Conservation (phyloP, 2,888 invertebrate genomes). For the Sesia bembeciformis region DNA sequence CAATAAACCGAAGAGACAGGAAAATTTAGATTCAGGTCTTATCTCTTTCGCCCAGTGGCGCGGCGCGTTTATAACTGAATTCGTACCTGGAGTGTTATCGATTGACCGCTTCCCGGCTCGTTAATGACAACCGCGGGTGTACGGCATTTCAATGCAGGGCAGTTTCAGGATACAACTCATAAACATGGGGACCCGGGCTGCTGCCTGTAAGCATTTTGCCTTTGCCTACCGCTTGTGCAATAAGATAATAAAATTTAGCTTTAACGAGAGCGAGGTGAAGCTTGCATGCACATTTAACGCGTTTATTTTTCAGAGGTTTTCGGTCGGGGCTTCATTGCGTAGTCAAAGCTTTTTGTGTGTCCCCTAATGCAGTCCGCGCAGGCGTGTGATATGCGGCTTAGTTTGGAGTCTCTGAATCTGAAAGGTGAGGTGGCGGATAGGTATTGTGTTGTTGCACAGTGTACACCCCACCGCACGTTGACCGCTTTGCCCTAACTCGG, state of each 20-base stretch:
- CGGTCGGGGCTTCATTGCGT: constrained; percentile 43
- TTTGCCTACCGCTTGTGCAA: constrained; percentile 5
- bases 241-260: constrained; percentile 12
- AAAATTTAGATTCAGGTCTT: constrained; percentile 63
- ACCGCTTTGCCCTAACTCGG: neutral
- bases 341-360: constrained; percentile 65
- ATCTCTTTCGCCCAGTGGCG: constrained; percentile 56
- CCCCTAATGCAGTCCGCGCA: constrained; percentile 53
- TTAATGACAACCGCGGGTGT: constrained; percentile 30
- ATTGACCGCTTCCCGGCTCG: constrained; percentile 32
- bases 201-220: constrained; percentile 84
- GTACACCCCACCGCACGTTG: neutral
- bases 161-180: constrained; percentile 81
- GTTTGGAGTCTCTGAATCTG: constrained; percentile 56
- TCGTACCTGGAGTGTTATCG: constrained; percentile 43
- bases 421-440: constrained; percentile 47
- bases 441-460: neutral
- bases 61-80: constrained; percentile 12
- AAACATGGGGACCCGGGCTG: constrained; percentile 94
- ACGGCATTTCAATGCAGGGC: constrained; percentile 75
- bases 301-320: constrained; percentile 68
- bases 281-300: constrained; percentile 63
- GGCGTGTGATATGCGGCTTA: constrained; percentile 48
- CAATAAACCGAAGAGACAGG: constrained; percentile 57
- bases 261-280: constrained; percentile 17